A percentile compares a stretch with the other conserved stretches of the same genome.
Conservation (phyloP, 2,113 vertebrate species). For the Cavia porcellus region DNA sequence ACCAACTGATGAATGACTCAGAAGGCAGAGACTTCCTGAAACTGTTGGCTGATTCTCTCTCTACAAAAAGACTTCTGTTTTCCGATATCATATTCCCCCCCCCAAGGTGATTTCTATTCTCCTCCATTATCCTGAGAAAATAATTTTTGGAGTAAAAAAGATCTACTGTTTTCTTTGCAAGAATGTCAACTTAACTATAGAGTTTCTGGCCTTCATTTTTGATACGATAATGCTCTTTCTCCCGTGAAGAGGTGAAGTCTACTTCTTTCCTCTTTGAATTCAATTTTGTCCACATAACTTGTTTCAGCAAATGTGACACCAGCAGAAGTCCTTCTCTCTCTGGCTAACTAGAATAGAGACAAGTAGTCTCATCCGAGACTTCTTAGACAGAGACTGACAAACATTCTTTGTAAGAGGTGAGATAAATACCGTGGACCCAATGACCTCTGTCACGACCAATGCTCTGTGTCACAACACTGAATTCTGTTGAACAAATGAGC, state of each 20-base stretch:
- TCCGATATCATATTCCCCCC: not conserved
- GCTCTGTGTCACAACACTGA: not conserved
- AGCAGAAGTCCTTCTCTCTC: not conserved
- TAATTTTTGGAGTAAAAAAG: not conserved
- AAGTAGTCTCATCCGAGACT: not conserved
- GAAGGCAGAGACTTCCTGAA: not conserved
- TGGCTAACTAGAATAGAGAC: not conserved
- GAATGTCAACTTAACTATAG: not conserved
- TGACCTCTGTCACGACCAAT: not conserved
- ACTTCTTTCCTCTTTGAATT: not conserved
- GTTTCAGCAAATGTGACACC: not conserved
- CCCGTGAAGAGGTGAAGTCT: not conserved
- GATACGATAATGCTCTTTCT: not conserved
- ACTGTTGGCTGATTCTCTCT: not conserved
- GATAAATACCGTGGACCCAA: not conserved
- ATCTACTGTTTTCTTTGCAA: not conserved
- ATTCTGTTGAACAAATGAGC: not conserved
- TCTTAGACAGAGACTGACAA: not conserved
- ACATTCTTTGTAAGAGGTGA: not conserved
- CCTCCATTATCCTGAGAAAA: not conserved
- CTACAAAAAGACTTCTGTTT: not conserved
- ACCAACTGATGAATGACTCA: conserved; percentile 11
- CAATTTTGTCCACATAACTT: not conserved
- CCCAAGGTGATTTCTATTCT: not conserved
- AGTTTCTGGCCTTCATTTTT: not conserved